phyloP scores from a whole-genome alignment of 2,113 vertebrate genomes.

The Donacobius atricapilla region DNA sequence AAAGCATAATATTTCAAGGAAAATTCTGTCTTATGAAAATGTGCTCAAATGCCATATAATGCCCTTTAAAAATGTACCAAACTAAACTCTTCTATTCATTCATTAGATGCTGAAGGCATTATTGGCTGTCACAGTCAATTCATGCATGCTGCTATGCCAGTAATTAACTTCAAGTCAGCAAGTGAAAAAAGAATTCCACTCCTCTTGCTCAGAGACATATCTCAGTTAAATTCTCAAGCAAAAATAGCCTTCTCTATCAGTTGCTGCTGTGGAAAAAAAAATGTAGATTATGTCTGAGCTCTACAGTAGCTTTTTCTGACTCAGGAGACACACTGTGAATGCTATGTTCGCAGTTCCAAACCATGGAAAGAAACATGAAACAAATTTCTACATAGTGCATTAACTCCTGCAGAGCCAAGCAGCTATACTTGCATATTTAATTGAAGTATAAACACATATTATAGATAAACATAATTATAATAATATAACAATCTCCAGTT shows the following conservation, averaged over 20 bases:
- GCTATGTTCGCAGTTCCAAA: neutral
- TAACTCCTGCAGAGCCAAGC: neutral
- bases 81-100: neutral
- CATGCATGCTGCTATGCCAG: neutral
- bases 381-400: neutral
- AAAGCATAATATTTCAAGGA: neutral
- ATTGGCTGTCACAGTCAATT: neutral
- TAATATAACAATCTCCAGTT: neutral
- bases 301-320: neutral
- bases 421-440: neutral
- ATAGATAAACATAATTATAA: neutral
- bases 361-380: neutral
- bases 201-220: neutral
- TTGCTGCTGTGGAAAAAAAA: neutral
- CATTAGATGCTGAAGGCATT: neutral
- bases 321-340: neutral
- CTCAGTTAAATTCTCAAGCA: neutral
- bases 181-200: neutral
- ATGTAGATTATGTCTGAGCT: neutral
- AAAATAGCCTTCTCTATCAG: neutral
- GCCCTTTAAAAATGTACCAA: neutral
- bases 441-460: neutral
- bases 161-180: neutral
- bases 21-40: neutral
- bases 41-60: neutral